Base-by-base conservation (phyloP, 2,113 vertebrate genomes). In the Aplodontia rufa region DNA sequence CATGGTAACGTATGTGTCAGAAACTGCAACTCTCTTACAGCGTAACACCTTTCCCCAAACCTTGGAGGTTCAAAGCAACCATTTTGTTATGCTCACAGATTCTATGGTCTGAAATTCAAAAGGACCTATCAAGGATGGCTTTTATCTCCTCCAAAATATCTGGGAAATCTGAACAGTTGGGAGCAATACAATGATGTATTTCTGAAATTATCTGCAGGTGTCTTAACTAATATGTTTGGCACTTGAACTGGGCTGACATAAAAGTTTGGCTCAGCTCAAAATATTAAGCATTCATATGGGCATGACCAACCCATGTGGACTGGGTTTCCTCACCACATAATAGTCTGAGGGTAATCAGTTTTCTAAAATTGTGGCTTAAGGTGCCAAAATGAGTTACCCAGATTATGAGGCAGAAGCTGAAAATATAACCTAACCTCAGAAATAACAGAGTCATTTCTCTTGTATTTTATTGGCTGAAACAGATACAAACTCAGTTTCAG, bases 181-280 rank as follows among this genome's bases (percentile, higher is more conserved):
- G 16, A 80, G 16, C 28, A 62, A 69, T 80, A 8, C 6, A 68
- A 53, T 62, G 11, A 55, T 22, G 55, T 22, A 47, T 6, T 28
- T 91, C 30, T 71, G 32, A 69, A 72, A 79, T 74, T 69, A 53
- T 28, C 24, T 79, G 11, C 30, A 93, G 42, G 37, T 88, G 26
- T 72, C 49, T 72, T 90, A 42, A 86, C 45, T 78, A 83, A 53
- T 68, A 47, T 74, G 37, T 51, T 53, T 96, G 62, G 76, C 66
- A 88, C 32, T 5, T 87, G 32, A 87, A 7, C 22, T 53, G 32
- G 47, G 55, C n/a, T 79, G 24, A 88, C 45, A 74, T 79, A 62
- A 84, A 88, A n/a, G n/a, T 62, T 75, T 88, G 80, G 22, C 35
- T 96, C 42, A 64, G 47, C 55, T 90, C 17, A 62, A 79, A 89